These are phyloP conservation scores for Buceros bicornis DNA, from an alignment of 2,797 vertebrate species.

Conservation along the genomic window DNA sequence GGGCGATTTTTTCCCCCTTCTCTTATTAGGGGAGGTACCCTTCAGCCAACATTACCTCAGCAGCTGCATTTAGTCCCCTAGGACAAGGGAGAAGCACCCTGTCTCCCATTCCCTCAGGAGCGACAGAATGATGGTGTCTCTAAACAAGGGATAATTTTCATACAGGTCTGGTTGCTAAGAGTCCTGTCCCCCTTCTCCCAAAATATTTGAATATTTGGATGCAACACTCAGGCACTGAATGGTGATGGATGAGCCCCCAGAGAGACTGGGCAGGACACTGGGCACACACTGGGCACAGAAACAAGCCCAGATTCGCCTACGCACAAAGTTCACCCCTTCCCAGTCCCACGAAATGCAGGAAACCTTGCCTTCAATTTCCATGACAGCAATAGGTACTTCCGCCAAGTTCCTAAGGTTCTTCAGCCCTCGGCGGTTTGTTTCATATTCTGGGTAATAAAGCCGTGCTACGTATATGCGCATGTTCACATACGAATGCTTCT, in stretches of 20 bases:
- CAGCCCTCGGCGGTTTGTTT: fast-evolving
- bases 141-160: not conserved
- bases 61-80: not conserved
- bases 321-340: not conserved
- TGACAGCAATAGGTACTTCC: fast-evolving
- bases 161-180: not conserved
- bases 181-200: not conserved
- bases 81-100: not conserved
- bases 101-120: not conserved
- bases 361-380: not conserved
- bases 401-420: fast-evolving
- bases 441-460: fast-evolving
- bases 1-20: not conserved
- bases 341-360: not conserved
- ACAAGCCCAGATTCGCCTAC: not conserved
- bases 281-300: fast-evolving
- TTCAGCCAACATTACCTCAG: not conserved
- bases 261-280: not conserved
- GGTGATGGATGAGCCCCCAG: not conserved
- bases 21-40: not conserved
- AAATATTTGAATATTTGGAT: not conserved
- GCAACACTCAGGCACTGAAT: not conserved
- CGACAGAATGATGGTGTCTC: not conserved
- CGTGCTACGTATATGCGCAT: fast-evolving
- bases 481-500: fast-evolving